Conservation (phyloP, 2,797 vertebrate species). For the Micrastur ruficollis region DNA sequence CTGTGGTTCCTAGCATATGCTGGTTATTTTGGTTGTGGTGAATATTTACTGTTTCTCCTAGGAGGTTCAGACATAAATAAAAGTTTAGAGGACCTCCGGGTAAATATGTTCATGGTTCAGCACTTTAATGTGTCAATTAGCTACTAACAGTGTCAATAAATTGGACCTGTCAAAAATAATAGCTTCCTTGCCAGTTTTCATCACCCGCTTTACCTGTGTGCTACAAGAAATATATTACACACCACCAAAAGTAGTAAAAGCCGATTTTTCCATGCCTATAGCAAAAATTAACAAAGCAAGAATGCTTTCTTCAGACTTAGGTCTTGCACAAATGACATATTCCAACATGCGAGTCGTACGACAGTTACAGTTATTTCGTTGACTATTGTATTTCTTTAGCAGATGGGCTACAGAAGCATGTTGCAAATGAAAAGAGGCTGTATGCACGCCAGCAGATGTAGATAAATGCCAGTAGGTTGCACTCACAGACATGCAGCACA, state of each 20-base stretch:
- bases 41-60: constrained; percentile 70
- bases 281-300: constrained; percentile 11
- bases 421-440: neutral
- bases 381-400: neutral
- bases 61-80: constrained; percentile 76
- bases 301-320: neutral
- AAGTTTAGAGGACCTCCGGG: constrained; percentile 77
- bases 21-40: constrained; percentile 63
- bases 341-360: accelerated
- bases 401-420: neutral
- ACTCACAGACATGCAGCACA: neutral
- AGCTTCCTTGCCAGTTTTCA: constrained; percentile 64
- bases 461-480: neutral
- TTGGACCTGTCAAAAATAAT: constrained; percentile 78
- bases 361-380: neutral
- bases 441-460: neutral
- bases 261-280: neutral
- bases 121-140: constrained; percentile 82
- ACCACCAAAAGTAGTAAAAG: neutral
- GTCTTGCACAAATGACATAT: neutral
- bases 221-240: constrained; percentile 22
- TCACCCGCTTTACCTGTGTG: constrained; percentile 11
- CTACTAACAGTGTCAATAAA: constrained; percentile 81
- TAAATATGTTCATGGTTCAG: constrained; percentile 80
- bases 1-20: constrained; percentile 47